Conservation (phyloP, 2,888 invertebrate genomes). For the Amorpha juglandis region DNA sequence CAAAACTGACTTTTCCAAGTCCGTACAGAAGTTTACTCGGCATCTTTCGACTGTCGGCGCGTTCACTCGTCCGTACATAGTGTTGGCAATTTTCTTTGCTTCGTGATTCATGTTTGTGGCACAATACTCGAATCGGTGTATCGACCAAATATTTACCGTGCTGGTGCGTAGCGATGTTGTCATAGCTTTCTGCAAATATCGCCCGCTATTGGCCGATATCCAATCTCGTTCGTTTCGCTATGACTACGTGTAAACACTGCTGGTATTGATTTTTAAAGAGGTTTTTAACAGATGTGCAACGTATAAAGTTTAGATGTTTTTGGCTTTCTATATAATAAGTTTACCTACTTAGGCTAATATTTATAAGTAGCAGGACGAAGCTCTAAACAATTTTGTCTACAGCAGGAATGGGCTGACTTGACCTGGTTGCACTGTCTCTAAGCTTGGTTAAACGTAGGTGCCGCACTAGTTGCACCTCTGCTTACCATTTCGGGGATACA, state of each 20-base stretch:
- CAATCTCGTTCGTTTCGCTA: slow-evolving; percentile 64
- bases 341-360: too few relatives aligned
- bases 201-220: slow-evolving; percentile 57
- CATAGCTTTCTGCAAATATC: slow-evolving; percentile 62
- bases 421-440: too few relatives aligned
- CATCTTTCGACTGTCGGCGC: slow-evolving; percentile 73
- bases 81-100: slow-evolving; percentile 63
- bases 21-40: slow-evolving; percentile 70
- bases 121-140: slow-evolving; percentile 38
- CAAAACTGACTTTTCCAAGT: slow-evolving; percentile 63
- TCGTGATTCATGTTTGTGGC: slow-evolving; percentile 61
- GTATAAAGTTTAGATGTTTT: not conserved
- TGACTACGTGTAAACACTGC: slow-evolving; percentile 69
- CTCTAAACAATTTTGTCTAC: too few relatives aligned
- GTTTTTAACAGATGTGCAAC: slow-evolving; percentile 36
- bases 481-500: too few relatives aligned
- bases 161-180: slow-evolving; percentile 59
- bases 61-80: slow-evolving; percentile 76
- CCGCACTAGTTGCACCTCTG: too few relatives aligned
- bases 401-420: too few relatives aligned
- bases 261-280: slow-evolving; percentile 66
- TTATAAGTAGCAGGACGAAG: too few relatives aligned
- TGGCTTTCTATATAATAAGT: not conserved
- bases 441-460: too few relatives aligned
- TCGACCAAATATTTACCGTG: slow-evolving; percentile 57